Percentiles rank a stretch among this genome's conserved stretches.
Evolutionary conservation across 2,888 invertebrate species (phyloP).

Genomic region (Phyto melanocephala): DNA sequence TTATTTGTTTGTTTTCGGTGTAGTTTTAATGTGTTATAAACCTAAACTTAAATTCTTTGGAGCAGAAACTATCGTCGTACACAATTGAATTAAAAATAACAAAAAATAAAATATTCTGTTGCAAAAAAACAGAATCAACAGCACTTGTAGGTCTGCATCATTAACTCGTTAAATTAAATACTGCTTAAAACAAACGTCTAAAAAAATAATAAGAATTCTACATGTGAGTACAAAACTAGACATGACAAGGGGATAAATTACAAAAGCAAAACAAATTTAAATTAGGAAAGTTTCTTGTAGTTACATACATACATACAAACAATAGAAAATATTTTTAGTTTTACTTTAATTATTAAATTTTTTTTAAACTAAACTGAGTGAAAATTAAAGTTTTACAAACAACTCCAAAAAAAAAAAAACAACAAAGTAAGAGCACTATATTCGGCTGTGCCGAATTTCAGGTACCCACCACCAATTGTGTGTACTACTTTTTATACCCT

Average conservation of each 20-base stretch:
- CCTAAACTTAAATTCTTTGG: conserved; percentile 63
- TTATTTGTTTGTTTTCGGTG: conserved; percentile 3
- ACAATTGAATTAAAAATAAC: conserved; percentile 44
- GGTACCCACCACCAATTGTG: too few relatives aligned
- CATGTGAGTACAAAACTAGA: neutral
- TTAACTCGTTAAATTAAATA: conserved; percentile 64
- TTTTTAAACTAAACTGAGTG: too few relatives aligned
- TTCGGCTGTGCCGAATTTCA: too few relatives aligned
- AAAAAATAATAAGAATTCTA: conserved; percentile 1
- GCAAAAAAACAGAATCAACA: conserved; percentile 64
- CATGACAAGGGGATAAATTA: conserved; percentile 1
- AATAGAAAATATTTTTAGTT: too few relatives aligned
- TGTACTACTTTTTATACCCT: too few relatives aligned
- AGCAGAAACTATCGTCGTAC: conserved; percentile 60
- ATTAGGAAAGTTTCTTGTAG: neutral
- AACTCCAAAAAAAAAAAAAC: too few relatives aligned
- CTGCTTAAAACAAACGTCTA: conserved; percentile 54
- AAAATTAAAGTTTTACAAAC: too few relatives aligned
- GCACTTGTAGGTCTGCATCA: conserved; percentile 73
- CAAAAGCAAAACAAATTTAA: neutral
- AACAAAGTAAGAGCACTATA: too few relatives aligned
- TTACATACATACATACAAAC: too few relatives aligned
- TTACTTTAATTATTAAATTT: too few relatives aligned
- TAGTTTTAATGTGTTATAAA: conserved; percentile 58
- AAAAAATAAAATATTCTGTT: conserved; percentile 42